phyloP scores from a whole-genome alignment of 1,140 invertebrate species.

The Caligus rogercresseyi region DNA sequence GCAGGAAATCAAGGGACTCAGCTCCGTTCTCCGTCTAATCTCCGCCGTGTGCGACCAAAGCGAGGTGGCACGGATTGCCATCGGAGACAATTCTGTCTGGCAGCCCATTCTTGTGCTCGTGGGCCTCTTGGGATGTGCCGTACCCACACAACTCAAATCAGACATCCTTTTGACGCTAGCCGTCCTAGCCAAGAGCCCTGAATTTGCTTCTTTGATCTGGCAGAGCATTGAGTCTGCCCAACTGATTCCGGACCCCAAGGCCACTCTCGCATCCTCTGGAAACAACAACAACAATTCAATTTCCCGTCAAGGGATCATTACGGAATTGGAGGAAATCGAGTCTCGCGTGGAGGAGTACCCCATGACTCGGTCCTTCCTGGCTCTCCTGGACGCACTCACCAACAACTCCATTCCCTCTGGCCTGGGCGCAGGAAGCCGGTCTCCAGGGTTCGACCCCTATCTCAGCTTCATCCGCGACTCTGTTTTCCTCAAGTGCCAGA shows the following conservation, averaged over 20 bases:
- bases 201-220: slow-evolving; percentile 59
- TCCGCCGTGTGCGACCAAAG: slow-evolving; percentile 44
- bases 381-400: slow-evolving; percentile 54
- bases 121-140: slow-evolving; percentile 62
- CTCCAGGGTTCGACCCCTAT: slow-evolving; percentile 74
- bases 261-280: slow-evolving; percentile 41
- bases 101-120: slow-evolving; percentile 55
- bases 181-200: slow-evolving; percentile 49
- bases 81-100: slow-evolving; percentile 74
- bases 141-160: slow-evolving; percentile 65
- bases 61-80: slow-evolving; percentile 33
- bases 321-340: slow-evolving; percentile 56
- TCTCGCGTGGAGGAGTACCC: slow-evolving; percentile 70
- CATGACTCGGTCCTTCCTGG: slow-evolving; percentile 56
- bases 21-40: slow-evolving; percentile 56
- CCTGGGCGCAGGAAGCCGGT: slow-evolving; percentile 57
- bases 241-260: slow-evolving; percentile 40
- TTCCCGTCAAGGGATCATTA: slow-evolving; percentile 26
- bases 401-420: slow-evolving; percentile 47
- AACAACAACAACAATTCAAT: not conserved
- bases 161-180: slow-evolving; percentile 55
- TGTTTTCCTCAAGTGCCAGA: slow-evolving; percentile 56
- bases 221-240: slow-evolving; percentile 66
- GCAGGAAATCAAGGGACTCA: slow-evolving; percentile 67
- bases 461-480: slow-evolving; percentile 56